Base-by-base conservation (phyloP, 2,888 invertebrate genomes). In the Rhamnusium bicolor region DNA sequence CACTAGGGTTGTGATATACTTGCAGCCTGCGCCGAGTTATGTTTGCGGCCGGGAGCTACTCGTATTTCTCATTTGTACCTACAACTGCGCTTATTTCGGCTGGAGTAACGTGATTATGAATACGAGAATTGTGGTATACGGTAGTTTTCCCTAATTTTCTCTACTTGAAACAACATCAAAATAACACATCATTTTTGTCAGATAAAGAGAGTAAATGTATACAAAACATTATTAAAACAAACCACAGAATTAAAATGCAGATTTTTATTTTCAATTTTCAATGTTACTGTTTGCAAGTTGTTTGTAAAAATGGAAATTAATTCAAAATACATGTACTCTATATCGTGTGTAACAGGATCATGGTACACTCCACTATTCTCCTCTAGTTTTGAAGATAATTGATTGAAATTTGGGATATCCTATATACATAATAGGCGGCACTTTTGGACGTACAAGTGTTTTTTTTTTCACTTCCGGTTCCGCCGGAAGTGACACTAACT, bases 41-140 rank as follows among this genome's bases (percentile, higher is more conserved):
- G 84, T 85, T 82, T 85, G 86, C 82, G 85, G 86, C 85, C 80
- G 80, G 80, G 83, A 81, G 83, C 85, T 82, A n/a, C n/a, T n/a
- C n/a, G n/a, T n/a, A 86, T 87, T 87, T 86, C 86, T 86, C 86
- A 86, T 87, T 86, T 85, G 85, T 85, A 86, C 86, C 87, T 86
- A 87, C 86, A 86, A 86, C 86, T 86, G 84, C 84, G 85, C 85
- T 87, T 86, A 86, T 86, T 86, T 85, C 84, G 80, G 80, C 83
- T 82, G 72, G 76, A 82, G 84, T 86, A 87, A 87, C 85, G 84
- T 84, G 85, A 87, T 87, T 87, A 87, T 87, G 86, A 87, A 87
- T 87, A 86, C 86, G 86, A 85, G 85, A 87, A 85, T 84, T 82
- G 71, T 74, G 65, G 73, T 78, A 74, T 62, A 67, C 71, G 56